These are phyloP conservation scores for Drosophila ustulata DNA, from an alignment of 2,888 invertebrate species.

Conservation along the genomic window DNA sequence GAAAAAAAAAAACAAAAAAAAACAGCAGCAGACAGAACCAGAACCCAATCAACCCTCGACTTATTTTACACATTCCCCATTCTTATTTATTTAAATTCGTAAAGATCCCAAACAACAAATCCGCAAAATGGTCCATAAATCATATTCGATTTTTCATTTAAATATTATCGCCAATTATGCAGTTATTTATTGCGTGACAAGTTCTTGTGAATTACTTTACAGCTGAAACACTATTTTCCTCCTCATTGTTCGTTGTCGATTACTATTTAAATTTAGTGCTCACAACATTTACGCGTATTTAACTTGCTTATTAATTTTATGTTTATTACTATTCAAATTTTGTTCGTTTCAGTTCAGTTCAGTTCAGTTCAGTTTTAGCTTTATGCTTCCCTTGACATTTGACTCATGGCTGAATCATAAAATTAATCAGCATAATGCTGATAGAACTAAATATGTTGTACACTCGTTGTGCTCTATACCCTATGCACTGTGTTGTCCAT, in stretches of 20 bases:
- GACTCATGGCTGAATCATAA: slow-evolving; percentile 43
- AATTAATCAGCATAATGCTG: slow-evolving; percentile 46
- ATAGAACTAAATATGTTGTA: slow-evolving; percentile 1
- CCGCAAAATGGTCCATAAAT: neutral
- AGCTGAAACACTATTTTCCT: slow-evolving; percentile 5
- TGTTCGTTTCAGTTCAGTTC: neutral
- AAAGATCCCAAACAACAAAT: neutral
- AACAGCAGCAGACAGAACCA: neutral
- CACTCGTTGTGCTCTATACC: neutral
- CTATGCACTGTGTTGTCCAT: neutral
- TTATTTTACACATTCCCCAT: neutral
- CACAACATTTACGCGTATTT: too few relatives aligned
- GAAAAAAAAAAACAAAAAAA: neutral
- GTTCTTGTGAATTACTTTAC: neutral
- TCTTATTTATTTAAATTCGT: neutral
- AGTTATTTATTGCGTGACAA: neutral
- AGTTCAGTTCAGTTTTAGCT: neutral
- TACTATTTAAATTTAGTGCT: neutral
- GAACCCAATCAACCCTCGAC: slow-evolving; percentile 17
- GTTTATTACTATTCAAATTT: slow-evolving; percentile 8
- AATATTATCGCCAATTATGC: slow-evolving; percentile 2
- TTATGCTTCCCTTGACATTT: slow-evolving; percentile 51
- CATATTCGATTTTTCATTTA: neutral
- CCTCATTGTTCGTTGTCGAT: slow-evolving; percentile 8
- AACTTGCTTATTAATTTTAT: neutral